A percentile compares a stretch with the other conserved stretches of the same genome.
Evolutionary conservation across 2,888 invertebrate species (phyloP).

Genomic region (Drosophila conformis): DNA sequence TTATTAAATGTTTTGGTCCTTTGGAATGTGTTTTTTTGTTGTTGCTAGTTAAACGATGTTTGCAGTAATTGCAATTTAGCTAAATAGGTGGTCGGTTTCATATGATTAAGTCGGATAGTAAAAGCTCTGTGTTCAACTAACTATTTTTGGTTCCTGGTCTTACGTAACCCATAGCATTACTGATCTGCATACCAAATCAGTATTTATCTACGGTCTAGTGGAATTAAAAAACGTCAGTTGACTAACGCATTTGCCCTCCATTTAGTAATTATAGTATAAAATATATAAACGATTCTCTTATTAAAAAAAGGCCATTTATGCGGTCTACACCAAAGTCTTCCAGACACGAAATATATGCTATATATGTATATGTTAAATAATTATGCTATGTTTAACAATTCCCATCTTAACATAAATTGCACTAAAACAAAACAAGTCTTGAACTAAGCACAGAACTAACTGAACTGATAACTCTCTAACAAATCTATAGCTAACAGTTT

Average conservation of each 20-base stretch:
- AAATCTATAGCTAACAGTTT: conserved; percentile 38
- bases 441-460: conserved; percentile 50
- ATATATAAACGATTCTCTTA: conserved; percentile 23
- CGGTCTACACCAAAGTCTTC: conserved; percentile 34
- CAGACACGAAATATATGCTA: conserved; percentile 10
- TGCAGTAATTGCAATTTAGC: conserved; percentile 23
- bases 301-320: conserved; percentile 28
- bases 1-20: conserved; percentile 69
- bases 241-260: conserved; percentile 1
- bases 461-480: conserved; percentile 36
- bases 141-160: conserved; percentile 16
- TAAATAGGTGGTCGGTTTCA: conserved; percentile 48
- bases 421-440: conserved; percentile 55
- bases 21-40: conserved; percentile 77
- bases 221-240: not conserved
- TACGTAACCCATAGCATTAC: conserved; percentile 32
- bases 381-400: conserved; percentile 35
- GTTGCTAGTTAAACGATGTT: conserved; percentile 45
- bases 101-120: conserved; percentile 31
- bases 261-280: conserved; percentile 6
- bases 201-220: conserved; percentile 3
- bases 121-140: conserved; percentile 22
- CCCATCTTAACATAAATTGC: conserved; percentile 44
- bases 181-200: not conserved
- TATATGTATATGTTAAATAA: conserved; percentile 8